Evolutionary conservation across 1,140 invertebrate species (phyloP), one percentile per base, ranked within the genome.

Genomic region (Littorina saxatilis): DNA sequence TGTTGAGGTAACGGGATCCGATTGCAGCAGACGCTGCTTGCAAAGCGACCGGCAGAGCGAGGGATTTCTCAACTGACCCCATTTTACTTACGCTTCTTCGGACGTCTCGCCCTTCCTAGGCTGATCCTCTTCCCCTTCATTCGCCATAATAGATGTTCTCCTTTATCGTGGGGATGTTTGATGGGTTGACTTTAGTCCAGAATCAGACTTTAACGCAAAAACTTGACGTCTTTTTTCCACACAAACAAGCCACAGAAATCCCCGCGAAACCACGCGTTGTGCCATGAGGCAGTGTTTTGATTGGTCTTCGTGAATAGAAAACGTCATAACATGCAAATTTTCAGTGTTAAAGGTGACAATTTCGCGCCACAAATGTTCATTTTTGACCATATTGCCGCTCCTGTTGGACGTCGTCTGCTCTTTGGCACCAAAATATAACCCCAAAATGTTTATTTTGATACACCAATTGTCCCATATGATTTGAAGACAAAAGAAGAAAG

Each of bases 211-310:
- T 32, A 20, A 47, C 13, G 23, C 29, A 50, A 73, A 73, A 73
- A 52, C 27, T 47, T 73, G 40, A n/a, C 27, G 7, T 23, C 23
- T 73, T 73, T 50, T 23, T 11, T 32, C 40, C 27, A 73, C 70
- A 29, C 23, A 73, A 40, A 9, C 70, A 73, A 29, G 39, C 70
- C 70, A 73, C 70, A 73, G 43, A 50, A 73, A 61, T 78, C 58
- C 76, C 76, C 76, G 76, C 76, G 76, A 66, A 78, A 66, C 52
- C 76, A 66, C 76, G 76, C 76, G 76, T 40, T 63, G 55, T 27
- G 35, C 58, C 32, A 29, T 63, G 55, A 78, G 29, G 55, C 35
- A 63, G 52, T 78, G 37, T 61, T 78, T 40, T 66, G 55, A 78
- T 78, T 78, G 76, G 76, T 27, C 76, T 17, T 68, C 5, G 66